These are phyloP conservation scores for Philotrypesis tridentata DNA, from an alignment of 1,140 invertebrate genomes.

Conservation along the genomic window DNA sequence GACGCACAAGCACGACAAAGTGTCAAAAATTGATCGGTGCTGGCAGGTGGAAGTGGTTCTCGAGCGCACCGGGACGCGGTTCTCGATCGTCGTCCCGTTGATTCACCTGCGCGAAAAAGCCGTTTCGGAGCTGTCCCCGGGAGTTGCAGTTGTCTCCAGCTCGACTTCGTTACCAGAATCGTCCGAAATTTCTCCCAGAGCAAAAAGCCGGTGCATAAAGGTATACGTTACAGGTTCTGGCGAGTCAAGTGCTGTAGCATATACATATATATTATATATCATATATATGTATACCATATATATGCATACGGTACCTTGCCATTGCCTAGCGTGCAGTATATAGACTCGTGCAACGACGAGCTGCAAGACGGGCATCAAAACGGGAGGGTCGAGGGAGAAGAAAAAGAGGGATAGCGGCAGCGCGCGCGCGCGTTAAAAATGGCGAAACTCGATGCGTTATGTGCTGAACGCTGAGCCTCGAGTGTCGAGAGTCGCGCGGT, in stretches of 20 bases:
- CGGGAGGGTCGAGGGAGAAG: background rate
- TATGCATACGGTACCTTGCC: too few species aligned
- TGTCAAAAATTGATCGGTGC: constrained; percentile 26
- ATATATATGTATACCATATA: too few species aligned
- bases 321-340: too few species aligned
- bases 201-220: background rate
- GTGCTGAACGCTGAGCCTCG: background rate
- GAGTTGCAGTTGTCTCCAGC: background rate
- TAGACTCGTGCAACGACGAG: background rate
- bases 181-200: too few species aligned
- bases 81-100: background rate
- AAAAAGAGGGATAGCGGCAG: background rate
- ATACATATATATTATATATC: background rate
- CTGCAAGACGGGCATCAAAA: background rate
- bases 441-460: constrained; percentile 4
- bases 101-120: background rate
- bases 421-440: constrained; percentile 9
- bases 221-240: too few species aligned
- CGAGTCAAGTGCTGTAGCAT: background rate
- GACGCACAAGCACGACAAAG: background rate
- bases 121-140: background rate
- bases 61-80: background rate
- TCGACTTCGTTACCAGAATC: too few species aligned
- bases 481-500: background rate
- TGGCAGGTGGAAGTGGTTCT: background rate